phyloP scores from a whole-genome alignment of 1,140 invertebrate species.

The Drosophila watanabei region DNA sequence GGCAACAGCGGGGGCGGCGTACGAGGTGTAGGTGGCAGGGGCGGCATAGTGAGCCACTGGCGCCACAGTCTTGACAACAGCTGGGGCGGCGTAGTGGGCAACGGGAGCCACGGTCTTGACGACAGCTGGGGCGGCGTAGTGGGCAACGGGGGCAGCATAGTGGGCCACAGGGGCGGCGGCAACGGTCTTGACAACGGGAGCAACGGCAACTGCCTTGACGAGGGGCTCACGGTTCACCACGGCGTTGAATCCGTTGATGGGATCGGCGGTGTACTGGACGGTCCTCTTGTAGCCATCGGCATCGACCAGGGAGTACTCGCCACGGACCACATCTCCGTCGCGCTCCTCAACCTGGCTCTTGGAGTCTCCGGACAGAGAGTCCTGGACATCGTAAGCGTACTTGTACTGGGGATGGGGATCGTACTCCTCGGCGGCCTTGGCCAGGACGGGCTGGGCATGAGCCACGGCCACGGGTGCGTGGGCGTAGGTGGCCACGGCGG shows the following conservation, averaged over 20 bases:
- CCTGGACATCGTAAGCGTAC: constrained; percentile 90
- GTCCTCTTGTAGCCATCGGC: constrained; percentile 87
- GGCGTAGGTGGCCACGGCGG: constrained; percentile 64
- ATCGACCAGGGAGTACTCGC: constrained; percentile 88
- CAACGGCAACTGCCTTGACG: constrained; percentile 75
- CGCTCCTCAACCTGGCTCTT: constrained; percentile 88
- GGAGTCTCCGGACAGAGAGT: constrained; percentile 90
- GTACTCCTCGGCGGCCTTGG: constrained; percentile 75
- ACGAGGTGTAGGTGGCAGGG: constrained; percentile 41
- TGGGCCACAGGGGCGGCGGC: constrained; percentile 45
- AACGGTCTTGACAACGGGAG: constrained; percentile 50
- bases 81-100: constrained; percentile 34
- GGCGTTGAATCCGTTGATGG: constrained; percentile 85
- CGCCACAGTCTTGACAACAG: constrained; percentile 40
- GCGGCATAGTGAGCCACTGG: constrained; percentile 63
- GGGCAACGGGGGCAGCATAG: constrained; percentile 56
- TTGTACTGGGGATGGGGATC: constrained; percentile 86
- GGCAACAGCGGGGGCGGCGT: constrained; percentile 55
- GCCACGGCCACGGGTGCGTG: constrained; percentile 53
- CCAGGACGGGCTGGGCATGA: constrained; percentile 63
- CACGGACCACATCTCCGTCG: constrained; percentile 88
- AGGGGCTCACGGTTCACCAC: constrained; percentile 77
- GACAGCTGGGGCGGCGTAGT: constrained; percentile 47
- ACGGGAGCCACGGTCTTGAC: constrained; percentile 46
- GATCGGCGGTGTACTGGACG: constrained; percentile 85